These are phyloP conservation scores for Mythimna vitellina DNA, from an alignment of 2,888 invertebrate genomes.

Conservation along the genomic window DNA sequence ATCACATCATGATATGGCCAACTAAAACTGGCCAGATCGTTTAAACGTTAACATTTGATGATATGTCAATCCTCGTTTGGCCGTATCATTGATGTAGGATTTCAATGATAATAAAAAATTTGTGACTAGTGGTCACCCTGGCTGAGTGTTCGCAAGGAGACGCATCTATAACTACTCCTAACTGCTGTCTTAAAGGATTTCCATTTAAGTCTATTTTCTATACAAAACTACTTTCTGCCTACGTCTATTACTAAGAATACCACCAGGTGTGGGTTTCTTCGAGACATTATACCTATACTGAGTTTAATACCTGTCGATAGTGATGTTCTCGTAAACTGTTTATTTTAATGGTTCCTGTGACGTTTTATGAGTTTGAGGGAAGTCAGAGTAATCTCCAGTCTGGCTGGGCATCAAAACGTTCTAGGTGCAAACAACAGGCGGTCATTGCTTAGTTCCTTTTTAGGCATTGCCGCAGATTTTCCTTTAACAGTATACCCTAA, in stretches of 20 bases:
- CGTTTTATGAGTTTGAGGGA: background rate
- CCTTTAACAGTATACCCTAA: background rate
- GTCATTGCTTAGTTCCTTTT: background rate
- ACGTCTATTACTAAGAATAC: slow-evolving; percentile 17
- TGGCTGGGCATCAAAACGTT: slow-evolving; percentile 22
- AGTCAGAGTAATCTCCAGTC: background rate
- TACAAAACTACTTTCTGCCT: background rate
- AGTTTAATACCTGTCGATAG: slow-evolving; percentile 8
- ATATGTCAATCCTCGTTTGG: too few species aligned
- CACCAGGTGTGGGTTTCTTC: slow-evolving; percentile 15
- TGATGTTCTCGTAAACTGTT: slow-evolving; percentile 30
- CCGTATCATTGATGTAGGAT: too few species aligned
- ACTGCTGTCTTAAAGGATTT: too few species aligned
- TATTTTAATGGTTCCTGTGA: slow-evolving; percentile 18
- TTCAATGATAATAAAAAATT: too few species aligned
- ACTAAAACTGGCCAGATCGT: too few species aligned
- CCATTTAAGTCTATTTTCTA: slow-evolving; percentile 9
- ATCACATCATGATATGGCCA: too few species aligned
- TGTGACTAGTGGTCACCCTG: too few species aligned
- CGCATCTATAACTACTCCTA: too few species aligned
- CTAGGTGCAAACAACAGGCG: slow-evolving; percentile 28
- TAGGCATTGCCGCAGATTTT: background rate
- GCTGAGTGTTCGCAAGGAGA: too few species aligned
- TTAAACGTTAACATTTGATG: too few species aligned
- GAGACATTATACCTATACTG: background rate